Evolutionary conservation across 2,797 vertebrate species (phyloP).

Genomic region (Megaceryle alcyon): DNA sequence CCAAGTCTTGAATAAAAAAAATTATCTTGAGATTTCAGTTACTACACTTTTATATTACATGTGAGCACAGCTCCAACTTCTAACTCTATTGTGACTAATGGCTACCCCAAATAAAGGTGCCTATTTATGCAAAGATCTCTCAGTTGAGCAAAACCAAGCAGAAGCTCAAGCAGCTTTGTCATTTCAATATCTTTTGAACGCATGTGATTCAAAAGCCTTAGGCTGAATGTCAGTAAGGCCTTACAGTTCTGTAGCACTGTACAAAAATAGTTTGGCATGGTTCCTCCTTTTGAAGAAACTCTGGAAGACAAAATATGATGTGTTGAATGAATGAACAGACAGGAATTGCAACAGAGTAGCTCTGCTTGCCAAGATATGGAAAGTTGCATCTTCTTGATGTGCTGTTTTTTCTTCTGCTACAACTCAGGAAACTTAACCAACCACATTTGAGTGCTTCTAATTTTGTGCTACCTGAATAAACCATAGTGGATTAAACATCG

Average conservation of each 20-base stretch:
- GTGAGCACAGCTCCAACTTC: not conserved
- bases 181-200: not conserved
- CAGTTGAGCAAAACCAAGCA: not conserved
- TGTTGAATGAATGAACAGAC: not conserved
- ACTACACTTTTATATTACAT: accelerated
- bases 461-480: not conserved
- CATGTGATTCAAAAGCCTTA: not conserved
- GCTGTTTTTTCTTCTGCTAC: not conserved
- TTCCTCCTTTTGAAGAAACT: not conserved
- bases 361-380: not conserved
- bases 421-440: not conserved
- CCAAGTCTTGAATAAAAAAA: not conserved
- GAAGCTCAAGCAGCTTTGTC: not conserved
- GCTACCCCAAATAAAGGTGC: not conserved
- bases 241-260: not conserved
- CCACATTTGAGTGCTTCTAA: not conserved
- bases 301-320: not conserved
- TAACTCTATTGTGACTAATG: not conserved
- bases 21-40: not conserved
- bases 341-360: not conserved
- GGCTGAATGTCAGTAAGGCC: not conserved
- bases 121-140: not conserved
- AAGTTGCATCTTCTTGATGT: not conserved
- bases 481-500: not conserved
- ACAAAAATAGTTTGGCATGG: not conserved